Percentiles rank a stretch among this genome's conserved stretches.
These are phyloP conservation scores for Oryzias woworae DNA, from an alignment of 2,113 vertebrate genomes.

Conservation along the genomic window DNA sequence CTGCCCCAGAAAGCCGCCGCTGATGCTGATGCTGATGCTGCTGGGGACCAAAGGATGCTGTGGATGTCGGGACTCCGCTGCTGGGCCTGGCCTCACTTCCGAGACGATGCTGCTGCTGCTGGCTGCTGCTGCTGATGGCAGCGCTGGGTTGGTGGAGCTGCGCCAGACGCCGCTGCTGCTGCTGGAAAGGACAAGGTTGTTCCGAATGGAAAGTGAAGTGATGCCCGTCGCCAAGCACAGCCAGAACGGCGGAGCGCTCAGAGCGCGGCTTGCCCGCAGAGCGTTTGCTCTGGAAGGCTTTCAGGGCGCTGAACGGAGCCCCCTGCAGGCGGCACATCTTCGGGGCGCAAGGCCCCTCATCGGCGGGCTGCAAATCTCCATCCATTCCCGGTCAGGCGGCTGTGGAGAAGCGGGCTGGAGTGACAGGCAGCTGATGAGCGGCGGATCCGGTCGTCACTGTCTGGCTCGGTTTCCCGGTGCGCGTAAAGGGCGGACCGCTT, in stretches of 20 bases:
- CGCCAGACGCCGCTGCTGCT: slow-evolving; percentile 67
- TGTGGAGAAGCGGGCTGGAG: slow-evolving; percentile 49
- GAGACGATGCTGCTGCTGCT: slow-evolving; percentile 77
- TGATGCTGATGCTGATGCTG: slow-evolving; percentile 23
- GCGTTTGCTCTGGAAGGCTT: slow-evolving; percentile 86
- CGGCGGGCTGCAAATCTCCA: slow-evolving; percentile 86
- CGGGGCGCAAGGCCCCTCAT: slow-evolving; percentile 86
- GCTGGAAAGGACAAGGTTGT: slow-evolving; percentile 68
- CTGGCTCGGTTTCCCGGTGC: slow-evolving; percentile 63
- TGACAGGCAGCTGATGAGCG: slow-evolving; percentile 62
- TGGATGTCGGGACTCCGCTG: slow-evolving; percentile 79
- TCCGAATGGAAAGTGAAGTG: slow-evolving; percentile 70
- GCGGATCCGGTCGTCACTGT: slow-evolving; percentile 64
- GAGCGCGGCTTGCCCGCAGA: slow-evolving; percentile 83
- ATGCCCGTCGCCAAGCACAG: slow-evolving; percentile 80
- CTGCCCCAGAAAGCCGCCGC: slow-evolving; percentile 54
- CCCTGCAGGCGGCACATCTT: slow-evolving; percentile 89
- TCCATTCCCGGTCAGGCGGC: slow-evolving; percentile 77
- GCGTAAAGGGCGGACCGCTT: slow-evolving; percentile 66
- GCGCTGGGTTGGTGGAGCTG: slow-evolving; percentile 61
- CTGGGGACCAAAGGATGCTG: slow-evolving; percentile 68
- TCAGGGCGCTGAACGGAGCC: slow-evolving; percentile 87
- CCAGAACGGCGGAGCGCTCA: slow-evolving; percentile 88
- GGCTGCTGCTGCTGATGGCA: slow-evolving; percentile 75
- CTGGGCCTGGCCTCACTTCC: slow-evolving; percentile 81